These are phyloP conservation scores for Rhyacophila brunnea DNA, from an alignment of 1,140 invertebrate genomes.

Conservation along the genomic window DNA sequence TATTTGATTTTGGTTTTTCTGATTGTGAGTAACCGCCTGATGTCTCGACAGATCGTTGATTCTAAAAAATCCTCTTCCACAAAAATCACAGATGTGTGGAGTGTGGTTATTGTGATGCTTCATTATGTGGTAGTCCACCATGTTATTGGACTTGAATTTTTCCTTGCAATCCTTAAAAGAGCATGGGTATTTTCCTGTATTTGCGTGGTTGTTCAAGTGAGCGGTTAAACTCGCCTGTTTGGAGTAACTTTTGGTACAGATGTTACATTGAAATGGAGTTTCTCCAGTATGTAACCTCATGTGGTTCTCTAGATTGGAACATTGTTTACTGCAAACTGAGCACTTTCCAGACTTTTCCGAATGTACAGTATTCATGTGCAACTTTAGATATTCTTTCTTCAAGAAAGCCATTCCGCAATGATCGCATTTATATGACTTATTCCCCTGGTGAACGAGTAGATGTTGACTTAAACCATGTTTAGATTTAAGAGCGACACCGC, in stretches of 20 bases:
- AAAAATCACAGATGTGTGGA: slow-evolving; percentile 12
- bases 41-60: slow-evolving; percentile 19
- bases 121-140: slow-evolving; percentile 21
- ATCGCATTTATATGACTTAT: slow-evolving; percentile 58
- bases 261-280: slow-evolving; percentile 66
- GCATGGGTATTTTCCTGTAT: slow-evolving; percentile 11
- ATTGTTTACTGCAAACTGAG: slow-evolving; percentile 53
- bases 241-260: slow-evolving; percentile 44
- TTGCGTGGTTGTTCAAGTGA: slow-evolving; percentile 57
- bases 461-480: slow-evolving; percentile 50
- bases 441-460: slow-evolving; percentile 44
- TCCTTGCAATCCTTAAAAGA: not conserved
- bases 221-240: slow-evolving; percentile 42
- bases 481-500: slow-evolving; percentile 60
- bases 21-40: not conserved
- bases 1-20: no score
- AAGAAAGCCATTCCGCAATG: slow-evolving; percentile 63
- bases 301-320: slow-evolving; percentile 66
- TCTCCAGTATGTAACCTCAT: slow-evolving; percentile 71
- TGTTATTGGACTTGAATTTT: slow-evolving; percentile 3
- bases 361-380: slow-evolving; percentile 29
- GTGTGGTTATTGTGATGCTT: slow-evolving; percentile 30
- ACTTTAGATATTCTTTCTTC: slow-evolving; percentile 51
- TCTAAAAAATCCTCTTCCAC: slow-evolving; percentile 24
- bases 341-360: slow-evolving; percentile 38